Base-by-base conservation (phyloP, 1,140 invertebrate genomes). In the Drosophila kanapiae region DNA sequence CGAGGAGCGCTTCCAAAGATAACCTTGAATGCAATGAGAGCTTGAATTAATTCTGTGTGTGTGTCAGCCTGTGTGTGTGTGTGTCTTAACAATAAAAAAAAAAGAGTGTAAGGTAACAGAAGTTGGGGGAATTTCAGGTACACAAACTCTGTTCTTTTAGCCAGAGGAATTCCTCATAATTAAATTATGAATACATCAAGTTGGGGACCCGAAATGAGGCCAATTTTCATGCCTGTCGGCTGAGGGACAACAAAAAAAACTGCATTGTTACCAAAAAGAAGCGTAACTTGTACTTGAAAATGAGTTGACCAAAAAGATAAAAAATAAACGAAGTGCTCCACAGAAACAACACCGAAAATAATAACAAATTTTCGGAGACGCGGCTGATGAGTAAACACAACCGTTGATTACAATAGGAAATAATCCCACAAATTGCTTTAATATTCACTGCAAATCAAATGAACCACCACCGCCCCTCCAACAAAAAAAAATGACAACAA, bases 371-470 rank as follows among this genome's bases (percentile, higher is more conserved):
- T 54, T 51, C 29, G 48, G 67, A 68, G 62, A 68, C 48, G 67
- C 31, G 42, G 47, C 71, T 62, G 76, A 83, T 83, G 76, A 67
- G 76, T 79, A 65, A 76, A 77, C 65, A 64, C 65, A 64, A 80
- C 37, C 80, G 74, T 69, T 90, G 85, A 90, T 90, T 90, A 90
- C 85, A 92, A 92, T 92, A 87, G 91, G 80, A 92, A 92, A 91
- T 92, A 92, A 92, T 91, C 80, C 77, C 90, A 92, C 82, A 92
- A 91, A 91, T 91, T 91, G 80, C 85, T 92, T 91, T 87, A 91
- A 92, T 84, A 91, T 91, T 87, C 83, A 91, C 86, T 91, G 91
- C 86, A 92, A 92, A 91, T 91, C 91, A 91, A 92, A 91, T 91
- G 83, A 91, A 84, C 43, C 70, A 80, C 78, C n/a, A n/a, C 72